These are phyloP conservation scores for Paracentrotus lividus DNA, from an alignment of 53 echinoderm and acorn worm species.

Conservation along the genomic window DNA sequence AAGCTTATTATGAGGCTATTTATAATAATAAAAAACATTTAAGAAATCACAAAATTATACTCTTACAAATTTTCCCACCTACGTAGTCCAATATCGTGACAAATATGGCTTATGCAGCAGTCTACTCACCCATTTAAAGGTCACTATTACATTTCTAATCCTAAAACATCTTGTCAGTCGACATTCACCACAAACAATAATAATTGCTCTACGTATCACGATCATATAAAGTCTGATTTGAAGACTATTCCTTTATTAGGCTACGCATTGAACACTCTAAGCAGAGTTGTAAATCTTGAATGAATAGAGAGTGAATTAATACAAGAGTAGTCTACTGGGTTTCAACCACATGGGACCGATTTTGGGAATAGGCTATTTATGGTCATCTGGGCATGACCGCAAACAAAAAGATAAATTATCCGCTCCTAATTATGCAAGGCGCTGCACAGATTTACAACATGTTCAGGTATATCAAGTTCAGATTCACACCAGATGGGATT, in stretches of 20 bases:
- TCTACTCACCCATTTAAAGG: no score
- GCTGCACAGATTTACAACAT: conserved; percentile 34
- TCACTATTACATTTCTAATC: no score
- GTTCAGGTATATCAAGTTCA: conserved; percentile 36
- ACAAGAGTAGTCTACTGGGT: conserved; percentile 26
- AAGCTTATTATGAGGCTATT: no score
- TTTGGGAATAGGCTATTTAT: conserved; percentile 8
- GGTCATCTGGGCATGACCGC: conserved; percentile 39
- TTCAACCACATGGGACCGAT: conserved; percentile 36
- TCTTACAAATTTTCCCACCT: no score
- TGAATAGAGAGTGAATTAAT: conserved; percentile 6
- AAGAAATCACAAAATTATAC: no score
- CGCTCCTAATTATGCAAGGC: conserved; percentile 1
- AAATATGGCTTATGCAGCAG: no score
- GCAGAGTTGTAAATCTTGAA: conserved; percentile 36
- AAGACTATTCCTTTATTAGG: conserved; percentile 3
- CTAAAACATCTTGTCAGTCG: no score
- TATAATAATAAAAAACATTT: no score
- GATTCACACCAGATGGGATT: background rate
- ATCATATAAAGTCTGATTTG: background rate
- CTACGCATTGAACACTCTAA: background rate
- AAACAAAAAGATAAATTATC: conserved; percentile 47
- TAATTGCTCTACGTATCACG: background rate
- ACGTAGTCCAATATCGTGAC: no score
- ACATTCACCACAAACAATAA: no score